Evolutionary conservation across 2,797 vertebrate genomes (phyloP).

Genomic region (Anabas testudineus): DNA sequence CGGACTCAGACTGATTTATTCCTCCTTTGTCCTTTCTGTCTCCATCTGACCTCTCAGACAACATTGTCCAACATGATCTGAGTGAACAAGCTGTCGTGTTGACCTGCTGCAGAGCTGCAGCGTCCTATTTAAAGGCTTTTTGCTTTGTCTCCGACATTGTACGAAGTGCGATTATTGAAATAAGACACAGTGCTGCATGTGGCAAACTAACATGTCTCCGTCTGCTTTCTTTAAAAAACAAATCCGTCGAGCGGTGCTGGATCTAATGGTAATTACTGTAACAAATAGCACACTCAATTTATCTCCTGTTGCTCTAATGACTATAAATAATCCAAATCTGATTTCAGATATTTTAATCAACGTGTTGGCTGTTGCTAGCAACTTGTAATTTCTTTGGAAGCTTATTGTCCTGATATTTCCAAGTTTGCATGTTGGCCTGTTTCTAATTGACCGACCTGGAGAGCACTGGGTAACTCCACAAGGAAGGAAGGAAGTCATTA

Average conservation of each 20-base stretch:
- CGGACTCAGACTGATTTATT: conserved; percentile 46
- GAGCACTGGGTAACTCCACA: conserved; percentile 22
- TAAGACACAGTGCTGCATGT: conserved; percentile 54
- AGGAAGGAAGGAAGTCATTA: conserved; percentile 25
- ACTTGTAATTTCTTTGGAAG: conserved; percentile 17
- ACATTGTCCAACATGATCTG: conserved; percentile 31
- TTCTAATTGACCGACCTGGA: conserved; percentile 42
- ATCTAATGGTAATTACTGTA: conserved; percentile 39
- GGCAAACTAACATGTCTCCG: conserved; percentile 51
- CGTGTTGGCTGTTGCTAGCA: conserved; percentile 18
- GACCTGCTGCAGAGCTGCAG: conserved; percentile 49
- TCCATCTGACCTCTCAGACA: conserved; percentile 21
- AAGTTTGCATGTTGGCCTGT: conserved; percentile 28
- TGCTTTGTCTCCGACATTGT: conserved; percentile 51
- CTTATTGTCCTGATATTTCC: conserved; percentile 10
- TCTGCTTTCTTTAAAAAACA: conserved; percentile 51
- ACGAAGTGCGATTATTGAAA: conserved; percentile 68
- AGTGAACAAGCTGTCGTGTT: conserved; percentile 15
- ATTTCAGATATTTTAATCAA: conserved; percentile 39
- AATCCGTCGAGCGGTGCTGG: conserved; percentile 17
- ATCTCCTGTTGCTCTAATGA: conserved; percentile 53
- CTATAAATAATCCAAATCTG: conserved; percentile 44
- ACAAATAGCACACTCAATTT: conserved; percentile 37
- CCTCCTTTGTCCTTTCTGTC: not conserved
- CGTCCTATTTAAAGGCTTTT: conserved; percentile 59